These are phyloP conservation scores for Callipepla californica DNA, from an alignment of 2,113 vertebrate species.

Conservation along the genomic window DNA sequence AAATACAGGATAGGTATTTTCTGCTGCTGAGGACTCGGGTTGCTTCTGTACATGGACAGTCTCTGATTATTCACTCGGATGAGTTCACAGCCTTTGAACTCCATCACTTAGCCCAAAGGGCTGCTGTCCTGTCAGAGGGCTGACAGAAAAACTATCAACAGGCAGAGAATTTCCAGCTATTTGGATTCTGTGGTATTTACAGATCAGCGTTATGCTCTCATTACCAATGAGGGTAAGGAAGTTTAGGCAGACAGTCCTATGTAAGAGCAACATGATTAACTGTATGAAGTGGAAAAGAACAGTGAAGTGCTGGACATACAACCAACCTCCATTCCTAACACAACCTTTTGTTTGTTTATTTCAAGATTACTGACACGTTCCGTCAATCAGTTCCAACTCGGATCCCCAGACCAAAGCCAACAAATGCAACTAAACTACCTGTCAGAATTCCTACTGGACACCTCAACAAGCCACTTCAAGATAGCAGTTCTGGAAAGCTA, in stretches of 20 bases:
- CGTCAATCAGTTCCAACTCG: constrained; percentile 83
- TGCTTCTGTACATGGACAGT: not conserved
- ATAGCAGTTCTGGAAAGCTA: constrained; percentile 66
- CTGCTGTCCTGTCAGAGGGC: not conserved
- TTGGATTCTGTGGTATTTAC: not conserved
- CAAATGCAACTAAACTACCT: constrained; percentile 73
- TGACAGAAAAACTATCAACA: not conserved
- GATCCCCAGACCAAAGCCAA: constrained; percentile 89
- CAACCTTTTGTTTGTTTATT: constrained; percentile 36
- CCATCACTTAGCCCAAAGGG: not conserved
- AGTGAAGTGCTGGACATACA: not conserved
- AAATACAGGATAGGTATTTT: not conserved
- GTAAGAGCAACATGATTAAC: not conserved
- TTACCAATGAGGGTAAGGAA: not conserved
- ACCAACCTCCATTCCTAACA: not conserved
- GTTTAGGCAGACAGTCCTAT: not conserved
- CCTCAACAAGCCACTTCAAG: constrained; percentile 60
- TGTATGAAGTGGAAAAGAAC: not conserved
- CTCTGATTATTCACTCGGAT: not conserved
- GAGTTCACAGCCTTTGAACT: not conserved
- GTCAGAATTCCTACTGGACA: constrained; percentile 39
- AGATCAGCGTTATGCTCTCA: not conserved
- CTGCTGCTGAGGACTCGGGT: not conserved
- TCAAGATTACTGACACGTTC: constrained; percentile 86
- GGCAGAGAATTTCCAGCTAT: not conserved